phyloP scores from a whole-genome alignment of 1,140 invertebrate species.

The honey bee (Apis mellifera) region Amel_HAv3.1 CM009944.2:4494501-4495000 shows the following conservation, averaged over 20 bases:
- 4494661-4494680: slow-evolving; percentile 36
- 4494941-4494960: no score
- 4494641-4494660: slow-evolving; percentile 12
- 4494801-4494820: no score
- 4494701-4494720: no score
- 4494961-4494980: no score
- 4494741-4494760: slow-evolving; percentile 6
- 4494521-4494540: slow-evolving; percentile 80
- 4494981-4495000: no score
- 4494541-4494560: slow-evolving; percentile 77
- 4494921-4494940: no score
- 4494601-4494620: slow-evolving; percentile 67
- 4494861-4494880: no score
- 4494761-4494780: slow-evolving; percentile 1
- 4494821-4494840: no score
- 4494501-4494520: slow-evolving; percentile 14
- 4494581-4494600: slow-evolving; percentile 55
- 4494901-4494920: no score
- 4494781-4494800: no score
- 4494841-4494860: no score
- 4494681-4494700: neutral
- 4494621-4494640: slow-evolving; percentile 68
- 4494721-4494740: neutral
- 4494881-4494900: no score
- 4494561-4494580: slow-evolving; percentile 59